Conservation (phyloP, 1,140 invertebrate genomes). For the Drosophila biarmipes region DNA sequence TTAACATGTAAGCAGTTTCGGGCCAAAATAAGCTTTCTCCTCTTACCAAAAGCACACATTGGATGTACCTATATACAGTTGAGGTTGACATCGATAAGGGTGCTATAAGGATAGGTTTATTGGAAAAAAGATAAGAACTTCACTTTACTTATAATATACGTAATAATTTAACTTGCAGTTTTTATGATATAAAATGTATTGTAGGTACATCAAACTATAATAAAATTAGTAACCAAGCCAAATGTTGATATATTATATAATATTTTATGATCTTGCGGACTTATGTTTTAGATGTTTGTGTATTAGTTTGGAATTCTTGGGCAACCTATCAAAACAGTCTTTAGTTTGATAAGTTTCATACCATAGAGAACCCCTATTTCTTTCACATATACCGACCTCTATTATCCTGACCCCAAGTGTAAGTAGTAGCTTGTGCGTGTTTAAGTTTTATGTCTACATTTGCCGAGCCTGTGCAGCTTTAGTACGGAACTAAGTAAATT, state of each 20-base stretch:
- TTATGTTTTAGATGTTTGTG: no score
- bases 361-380: no score
- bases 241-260: no score
- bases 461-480: conserved; percentile 68
- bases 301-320: no score
- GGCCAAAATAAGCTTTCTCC: conserved; percentile 11
- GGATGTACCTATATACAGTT: conserved; percentile 4
- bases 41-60: conserved; percentile 17
- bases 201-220: no score
- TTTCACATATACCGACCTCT: not conserved
- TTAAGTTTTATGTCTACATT: conserved; percentile 79
- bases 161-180: no score
- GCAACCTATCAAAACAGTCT: no score
- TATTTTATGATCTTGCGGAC: no score
- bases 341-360: no score
- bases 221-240: no score
- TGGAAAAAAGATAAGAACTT: not conserved
- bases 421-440: conserved; percentile 43
- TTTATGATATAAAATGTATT: no score
- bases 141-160: no score
- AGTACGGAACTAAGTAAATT: conserved; percentile 79
- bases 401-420: conserved; percentile 3
- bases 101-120: not conserved
- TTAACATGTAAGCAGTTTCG: conserved; percentile 59
- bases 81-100: not conserved